Base-by-base conservation (phyloP, 2,113 vertebrate species). In the Psittacara wagleri region DNA sequence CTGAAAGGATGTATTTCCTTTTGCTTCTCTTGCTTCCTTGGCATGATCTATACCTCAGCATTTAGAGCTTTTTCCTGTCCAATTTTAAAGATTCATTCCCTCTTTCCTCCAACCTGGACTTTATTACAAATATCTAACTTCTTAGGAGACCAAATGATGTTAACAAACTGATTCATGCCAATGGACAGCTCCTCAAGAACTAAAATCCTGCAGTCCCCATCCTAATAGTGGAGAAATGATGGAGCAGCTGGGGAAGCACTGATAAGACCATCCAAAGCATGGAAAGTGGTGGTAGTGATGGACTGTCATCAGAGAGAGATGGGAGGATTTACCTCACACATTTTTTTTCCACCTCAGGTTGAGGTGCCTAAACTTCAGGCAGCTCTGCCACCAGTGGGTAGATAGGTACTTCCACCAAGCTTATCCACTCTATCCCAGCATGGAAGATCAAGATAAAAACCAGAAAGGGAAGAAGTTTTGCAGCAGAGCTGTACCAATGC, bases 1-100 rank as follows among this genome's bases (percentile, higher is more conserved):
- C 61, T 81, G 49, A 74, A 90, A 96, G 87, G 89, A 86, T 4
- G 0, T 69, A 83, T 74, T 95, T 88, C 91, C 88, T 94, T 94
- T 78, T 83, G 43, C 83, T 83, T 74, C 84, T 81, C 61, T 79
- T 66, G 46, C 79, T 94, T 95, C 89, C 74, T 91, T 77, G 18
- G 49, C 33, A n/a, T 41, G 67, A 92, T 48, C 83, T 92, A 78
- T 92, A 52, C 80, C 33, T 94, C 35, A 75, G 35, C 43, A 57
- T 72, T 95, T 81, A 81, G 25, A 86, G 35, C 2, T 91, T 95
- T 79, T 68, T 19, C 66, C 16, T 4, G 44, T 33, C 25, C 10
- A 24, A 44, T 70, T 85, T 86, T 49, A 63, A 39, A 57, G 37
- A 59, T 46, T 63, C 0, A 1, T 63, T 69, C 24, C 10, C 43